phyloP scores from a whole-genome alignment of 2,888 invertebrate genomes.

The Abrostola triplasia region DNA sequence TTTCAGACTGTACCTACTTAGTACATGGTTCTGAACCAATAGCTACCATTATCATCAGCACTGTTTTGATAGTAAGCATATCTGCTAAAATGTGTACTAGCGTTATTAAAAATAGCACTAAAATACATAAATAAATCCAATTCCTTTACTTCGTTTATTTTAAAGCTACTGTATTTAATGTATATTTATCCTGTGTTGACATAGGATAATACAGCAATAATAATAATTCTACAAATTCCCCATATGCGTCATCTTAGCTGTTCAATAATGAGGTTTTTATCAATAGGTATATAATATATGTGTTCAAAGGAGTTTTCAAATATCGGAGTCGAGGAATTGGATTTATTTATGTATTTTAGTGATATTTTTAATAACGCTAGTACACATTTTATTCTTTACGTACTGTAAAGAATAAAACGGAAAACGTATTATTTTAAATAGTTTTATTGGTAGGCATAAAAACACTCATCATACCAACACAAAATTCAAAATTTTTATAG shows the following conservation, averaged over 20 bases:
- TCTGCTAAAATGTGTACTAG: background rate
- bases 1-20: too few relatives aligned
- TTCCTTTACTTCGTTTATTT: conserved; percentile 22
- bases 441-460: too few relatives aligned
- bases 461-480: too few relatives aligned
- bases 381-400: too few relatives aligned
- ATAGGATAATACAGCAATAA: conserved; percentile 42
- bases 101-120: background rate
- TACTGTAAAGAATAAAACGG: too few relatives aligned
- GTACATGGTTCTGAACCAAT: background rate
- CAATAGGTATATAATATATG: background rate
- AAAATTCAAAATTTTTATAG: too few relatives aligned
- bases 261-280: conserved; percentile 14
- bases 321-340: too few relatives aligned
- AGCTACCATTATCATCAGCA: background rate
- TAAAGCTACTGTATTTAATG: conserved; percentile 18
- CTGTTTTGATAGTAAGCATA: background rate
- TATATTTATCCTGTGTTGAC: conserved; percentile 45
- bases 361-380: too few relatives aligned
- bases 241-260: conserved; percentile 36
- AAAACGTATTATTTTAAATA: too few relatives aligned
- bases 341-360: too few relatives aligned
- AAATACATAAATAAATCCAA: conserved; percentile 26
- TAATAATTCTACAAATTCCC: conserved; percentile 46
- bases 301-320: too few relatives aligned